Base-by-base conservation (phyloP, 2,888 invertebrate genomes). In the Ariolimax columbianus region DNA sequence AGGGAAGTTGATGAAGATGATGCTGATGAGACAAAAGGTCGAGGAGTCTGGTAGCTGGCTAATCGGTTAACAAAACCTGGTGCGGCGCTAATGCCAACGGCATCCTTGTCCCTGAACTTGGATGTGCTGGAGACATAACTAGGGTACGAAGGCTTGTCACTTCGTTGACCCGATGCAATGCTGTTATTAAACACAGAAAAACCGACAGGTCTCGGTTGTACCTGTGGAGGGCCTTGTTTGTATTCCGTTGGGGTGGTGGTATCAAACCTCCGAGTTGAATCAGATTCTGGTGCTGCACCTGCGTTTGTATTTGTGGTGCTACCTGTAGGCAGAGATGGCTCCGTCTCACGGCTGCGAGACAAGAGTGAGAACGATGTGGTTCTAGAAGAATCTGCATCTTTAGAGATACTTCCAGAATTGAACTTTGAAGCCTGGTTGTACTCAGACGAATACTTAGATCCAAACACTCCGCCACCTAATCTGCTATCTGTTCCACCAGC, bases 371-470 rank as follows among this genome's bases (percentile, higher is more conserved):
- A 77, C 11, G 84, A 73, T 51, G 82, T 68, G 51, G 84, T 87
- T 23, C 86, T 81, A 36, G 87, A 87, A 81, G 88, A 87, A 81
- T 88, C 83, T 36, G 88, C 84, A 70, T 87, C 87, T 70, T 87
- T 88, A 38, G 88, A 83, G 33, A 77, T 26, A 68, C 68, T 83
- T 14, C 83, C 70, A 38, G 73, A 23, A 26, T 19, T 40, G 40
- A 73, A 79, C 55, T 84, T 77, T 1, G 86, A 82, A 26, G 59
- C 59, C 23, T 86, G 78, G 6, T 83, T 82, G 17, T 88, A 85
- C 70, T 90, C 90, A 38, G 88, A 89, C 17, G 88, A 87, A 79
- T 86, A 89, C 72, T 83, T 87, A 11, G 83, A 63, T 26, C 19
- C 66, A 66, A 30, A 55, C 14, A 55, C 73, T 30, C 40, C 55